phyloP scores from a whole-genome alignment of 2,797 vertebrate genomes.

The Gallirallus australis region DNA sequence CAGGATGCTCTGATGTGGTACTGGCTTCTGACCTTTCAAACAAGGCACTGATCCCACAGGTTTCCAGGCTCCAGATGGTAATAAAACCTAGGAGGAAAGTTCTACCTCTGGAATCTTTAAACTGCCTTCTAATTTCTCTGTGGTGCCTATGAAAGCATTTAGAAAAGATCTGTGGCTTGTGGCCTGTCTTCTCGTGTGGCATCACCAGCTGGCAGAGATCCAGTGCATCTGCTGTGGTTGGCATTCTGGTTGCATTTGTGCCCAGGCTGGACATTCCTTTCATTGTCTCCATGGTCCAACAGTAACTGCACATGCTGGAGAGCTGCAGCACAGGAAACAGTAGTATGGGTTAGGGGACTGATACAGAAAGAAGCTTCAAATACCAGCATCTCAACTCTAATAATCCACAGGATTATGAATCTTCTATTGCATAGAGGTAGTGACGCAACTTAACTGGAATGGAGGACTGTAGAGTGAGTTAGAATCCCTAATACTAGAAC shows the following conservation, averaged over 20 bases:
- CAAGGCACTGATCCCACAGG: background rate
- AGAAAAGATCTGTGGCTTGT: background rate
- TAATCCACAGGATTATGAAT: background rate
- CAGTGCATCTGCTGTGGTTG: background rate
- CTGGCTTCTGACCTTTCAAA: slow-evolving; percentile 18
- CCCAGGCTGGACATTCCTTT: background rate
- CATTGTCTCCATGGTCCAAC: background rate
- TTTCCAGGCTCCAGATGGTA: slow-evolving; percentile 38
- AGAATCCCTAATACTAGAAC: background rate
- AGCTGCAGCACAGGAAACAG: background rate
- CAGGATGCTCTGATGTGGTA: background rate
- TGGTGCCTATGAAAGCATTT: background rate
- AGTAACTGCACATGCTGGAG: background rate
- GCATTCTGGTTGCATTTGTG: background rate
- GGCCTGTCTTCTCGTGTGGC: background rate
- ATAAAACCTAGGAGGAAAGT: slow-evolving; percentile 28
- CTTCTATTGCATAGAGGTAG: background rate
- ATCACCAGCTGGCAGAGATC: background rate
- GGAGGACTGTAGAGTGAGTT: background rate
- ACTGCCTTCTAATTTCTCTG: background rate
- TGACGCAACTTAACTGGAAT: background rate
- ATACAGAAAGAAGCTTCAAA: background rate
- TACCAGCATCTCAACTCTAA: fast-evolving
- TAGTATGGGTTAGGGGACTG: background rate
- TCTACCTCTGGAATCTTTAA: background rate